These are phyloP conservation scores for Cladorhizidae sp. DNA, from an alignment of 37 sponge, comb jelly and placozoan genomes.

Conservation along the genomic window DNA sequence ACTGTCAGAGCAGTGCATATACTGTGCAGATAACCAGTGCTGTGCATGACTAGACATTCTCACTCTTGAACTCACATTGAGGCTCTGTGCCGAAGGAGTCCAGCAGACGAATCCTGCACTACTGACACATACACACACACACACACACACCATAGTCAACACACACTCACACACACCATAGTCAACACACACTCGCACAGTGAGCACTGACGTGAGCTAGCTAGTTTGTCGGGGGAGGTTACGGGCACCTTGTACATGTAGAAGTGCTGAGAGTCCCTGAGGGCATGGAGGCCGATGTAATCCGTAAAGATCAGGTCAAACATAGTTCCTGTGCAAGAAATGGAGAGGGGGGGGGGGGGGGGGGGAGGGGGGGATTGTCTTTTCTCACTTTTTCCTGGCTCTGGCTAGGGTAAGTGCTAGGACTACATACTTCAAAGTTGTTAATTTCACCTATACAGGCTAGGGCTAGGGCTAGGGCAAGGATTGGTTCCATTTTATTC, in stretches of 20 bases:
- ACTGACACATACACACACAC: background rate
- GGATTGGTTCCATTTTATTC: too few relatives aligned
- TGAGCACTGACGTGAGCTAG: too few relatives aligned
- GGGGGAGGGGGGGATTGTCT: too few relatives aligned
- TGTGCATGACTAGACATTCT: background rate
- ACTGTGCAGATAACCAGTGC: background rate
- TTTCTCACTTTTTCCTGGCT: too few relatives aligned
- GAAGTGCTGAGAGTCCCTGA: slow-evolving; percentile 49
- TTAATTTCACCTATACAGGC: too few relatives aligned
- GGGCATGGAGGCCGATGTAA: slow-evolving; percentile 70
- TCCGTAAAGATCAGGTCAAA: slow-evolving; percentile 85
- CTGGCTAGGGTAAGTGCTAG: too few relatives aligned
- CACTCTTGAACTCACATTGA: slow-evolving; percentile 36
- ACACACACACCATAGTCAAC: background rate
- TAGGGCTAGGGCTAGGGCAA: too few relatives aligned
- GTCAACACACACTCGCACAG: background rate
- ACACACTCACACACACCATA: background rate
- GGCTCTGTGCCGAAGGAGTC: slow-evolving; percentile 82
- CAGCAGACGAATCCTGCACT: slow-evolving; percentile 69
- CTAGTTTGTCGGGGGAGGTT: background rate
- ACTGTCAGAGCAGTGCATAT: background rate
- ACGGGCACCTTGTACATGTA: slow-evolving; percentile 38
- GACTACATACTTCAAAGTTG: too few relatives aligned
- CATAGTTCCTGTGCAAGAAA: slow-evolving; percentile 10
- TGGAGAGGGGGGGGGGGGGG: too few relatives aligned